phyloP scores from a whole-genome alignment of 35 echinoderm and acorn worm genomes.

The Anneissia japonica region DNA sequence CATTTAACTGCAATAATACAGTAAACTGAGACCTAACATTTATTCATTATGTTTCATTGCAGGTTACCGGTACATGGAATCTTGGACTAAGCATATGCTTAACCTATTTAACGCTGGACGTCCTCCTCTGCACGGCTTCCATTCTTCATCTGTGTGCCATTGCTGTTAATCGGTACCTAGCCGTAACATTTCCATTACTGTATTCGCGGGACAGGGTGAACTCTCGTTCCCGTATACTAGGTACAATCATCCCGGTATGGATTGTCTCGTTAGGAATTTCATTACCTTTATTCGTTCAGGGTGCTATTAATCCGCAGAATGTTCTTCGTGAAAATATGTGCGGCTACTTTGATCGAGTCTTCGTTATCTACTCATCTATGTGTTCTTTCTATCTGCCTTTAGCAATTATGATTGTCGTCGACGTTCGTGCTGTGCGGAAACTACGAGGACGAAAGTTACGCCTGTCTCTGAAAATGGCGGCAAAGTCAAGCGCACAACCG shows the following conservation, averaged over 20 bases:
- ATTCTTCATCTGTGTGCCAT: conserved; percentile 97
- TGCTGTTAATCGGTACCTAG: conserved; percentile 93
- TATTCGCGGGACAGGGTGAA: conserved; percentile 85
- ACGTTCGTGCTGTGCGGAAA: conserved; percentile 78
- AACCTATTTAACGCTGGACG: conserved; percentile 77
- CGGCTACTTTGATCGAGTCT: conserved; percentile 88
- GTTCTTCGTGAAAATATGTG: conserved; percentile 59
- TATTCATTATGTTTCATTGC: conserved; percentile 17
- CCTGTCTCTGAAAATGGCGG: neutral
- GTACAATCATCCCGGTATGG: conserved; percentile 95
- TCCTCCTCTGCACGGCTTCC: conserved; percentile 91
- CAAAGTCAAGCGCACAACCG: neutral
- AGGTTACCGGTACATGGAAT: conserved; percentile 83
- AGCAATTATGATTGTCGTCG: conserved; percentile 86
- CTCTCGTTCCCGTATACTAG: conserved; percentile 81
- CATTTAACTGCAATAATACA: no score
- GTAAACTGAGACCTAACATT: no score
- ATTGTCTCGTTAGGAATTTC: conserved; percentile 66
- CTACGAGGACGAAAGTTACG: conserved; percentile 73
- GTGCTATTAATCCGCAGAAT: conserved; percentile 66
- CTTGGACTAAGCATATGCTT: conserved; percentile 82
- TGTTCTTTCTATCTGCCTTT: conserved; percentile 96
- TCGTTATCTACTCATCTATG: conserved; percentile 98
- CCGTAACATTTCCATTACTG: conserved; percentile 92
- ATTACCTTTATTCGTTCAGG: conserved; percentile 67